These are phyloP conservation scores for Plagodis pulveraria DNA, from an alignment of 2,888 invertebrate species.

Conservation along the genomic window DNA sequence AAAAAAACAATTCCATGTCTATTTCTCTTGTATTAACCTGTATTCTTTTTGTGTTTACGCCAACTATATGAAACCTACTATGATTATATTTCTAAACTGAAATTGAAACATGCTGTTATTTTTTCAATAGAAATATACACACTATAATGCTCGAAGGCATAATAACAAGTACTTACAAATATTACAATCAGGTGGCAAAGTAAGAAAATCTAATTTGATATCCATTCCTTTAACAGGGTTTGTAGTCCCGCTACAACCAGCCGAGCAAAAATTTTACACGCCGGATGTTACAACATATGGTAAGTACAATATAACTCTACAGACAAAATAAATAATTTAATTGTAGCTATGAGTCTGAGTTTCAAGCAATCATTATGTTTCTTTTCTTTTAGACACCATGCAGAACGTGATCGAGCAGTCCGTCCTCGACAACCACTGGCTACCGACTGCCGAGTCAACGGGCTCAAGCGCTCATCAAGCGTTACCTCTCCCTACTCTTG, in stretches of 20 bases:
- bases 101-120: too few relatives aligned
- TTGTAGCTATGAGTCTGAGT: too few relatives aligned
- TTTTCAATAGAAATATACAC: too few relatives aligned
- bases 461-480: slow-evolving; percentile 59
- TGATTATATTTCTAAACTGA: too few relatives aligned
- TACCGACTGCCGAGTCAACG: slow-evolving; percentile 76
- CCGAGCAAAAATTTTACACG: slow-evolving; percentile 78
- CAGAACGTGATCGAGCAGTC: slow-evolving; percentile 82
- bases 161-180: too few relatives aligned
- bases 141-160: too few relatives aligned
- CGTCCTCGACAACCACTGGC: slow-evolving; percentile 81
- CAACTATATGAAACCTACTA: too few relatives aligned
- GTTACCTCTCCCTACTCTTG: slow-evolving; percentile 55
- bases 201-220: neutral
- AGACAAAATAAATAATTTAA: neutral
- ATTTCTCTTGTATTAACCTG: too few relatives aligned
- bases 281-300: slow-evolving; percentile 80
- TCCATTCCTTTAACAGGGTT: slow-evolving; percentile 55
- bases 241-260: slow-evolving; percentile 76
- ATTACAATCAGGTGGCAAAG: neutral
- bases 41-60: too few relatives aligned
- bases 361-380: neutral
- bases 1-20: too few relatives aligned
- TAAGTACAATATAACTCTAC: slow-evolving; percentile 8
- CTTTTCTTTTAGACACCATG: slow-evolving; percentile 69